Percentiles rank a stretch among this genome's conserved stretches.
Evolutionary conservation across 2,113 vertebrate species (phyloP).

Genomic region (Arvicanthis niloticus): DNA sequence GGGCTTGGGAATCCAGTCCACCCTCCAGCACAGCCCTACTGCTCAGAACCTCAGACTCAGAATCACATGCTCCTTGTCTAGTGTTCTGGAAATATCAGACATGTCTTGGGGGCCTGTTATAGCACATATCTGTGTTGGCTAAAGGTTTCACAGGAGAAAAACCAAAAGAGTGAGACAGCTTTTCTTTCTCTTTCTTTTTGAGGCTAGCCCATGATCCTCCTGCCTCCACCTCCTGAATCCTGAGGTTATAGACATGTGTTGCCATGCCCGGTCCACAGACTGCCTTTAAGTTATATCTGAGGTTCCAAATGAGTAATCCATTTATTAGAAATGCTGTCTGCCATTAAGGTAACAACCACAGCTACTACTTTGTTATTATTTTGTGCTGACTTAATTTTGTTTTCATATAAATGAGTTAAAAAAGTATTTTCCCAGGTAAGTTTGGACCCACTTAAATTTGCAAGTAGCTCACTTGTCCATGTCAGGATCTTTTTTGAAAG

Average conservation of each 20-base stretch:
- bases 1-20: neutral
- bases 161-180: neutral
- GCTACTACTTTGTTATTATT: neutral
- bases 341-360: neutral
- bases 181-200: neutral
- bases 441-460: neutral
- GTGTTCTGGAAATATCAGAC: neutral
- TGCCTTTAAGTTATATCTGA: constrained; percentile 34
- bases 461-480: neutral
- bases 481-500: neutral
- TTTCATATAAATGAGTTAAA: neutral
- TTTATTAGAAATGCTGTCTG: neutral
- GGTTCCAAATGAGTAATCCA: neutral
- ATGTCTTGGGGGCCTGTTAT: neutral
- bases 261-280: neutral
- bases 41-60: neutral
- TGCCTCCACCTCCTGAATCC: neutral
- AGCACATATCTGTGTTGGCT: neutral
- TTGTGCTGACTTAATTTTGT: neutral
- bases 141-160: neutral
- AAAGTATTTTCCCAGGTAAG: neutral
- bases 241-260: neutral
- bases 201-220: neutral
- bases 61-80: neutral
- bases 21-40: neutral